phyloP scores from a whole-genome alignment of 2,888 invertebrate species.

The Polydrusus pterygomalis region DNA sequence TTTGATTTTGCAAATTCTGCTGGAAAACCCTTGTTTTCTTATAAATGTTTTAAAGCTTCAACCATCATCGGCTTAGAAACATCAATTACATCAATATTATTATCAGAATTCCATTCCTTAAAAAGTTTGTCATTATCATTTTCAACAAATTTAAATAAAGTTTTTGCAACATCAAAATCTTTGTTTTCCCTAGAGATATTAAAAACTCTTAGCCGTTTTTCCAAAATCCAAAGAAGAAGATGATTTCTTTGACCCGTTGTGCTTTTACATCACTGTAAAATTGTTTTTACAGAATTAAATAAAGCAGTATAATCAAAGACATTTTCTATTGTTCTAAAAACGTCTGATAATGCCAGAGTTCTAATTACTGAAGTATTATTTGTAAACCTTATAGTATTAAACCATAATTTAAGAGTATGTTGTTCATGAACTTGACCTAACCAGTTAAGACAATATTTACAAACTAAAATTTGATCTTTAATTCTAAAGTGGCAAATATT shows the following conservation, averaged over 20 bases:
- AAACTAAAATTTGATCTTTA: slow-evolving; percentile 75
- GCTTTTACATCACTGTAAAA: slow-evolving; percentile 74
- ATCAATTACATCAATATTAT: slow-evolving; percentile 73
- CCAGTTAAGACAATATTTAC: slow-evolving; percentile 77
- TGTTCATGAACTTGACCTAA: slow-evolving; percentile 74
- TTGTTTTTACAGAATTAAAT: slow-evolving; percentile 75
- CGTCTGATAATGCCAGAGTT: slow-evolving; percentile 71
- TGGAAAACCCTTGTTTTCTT: slow-evolving; percentile 75
- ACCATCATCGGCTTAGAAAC: slow-evolving; percentile 78
- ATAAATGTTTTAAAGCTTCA: slow-evolving; percentile 74
- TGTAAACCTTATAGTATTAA: slow-evolving; percentile 74
- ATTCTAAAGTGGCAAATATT: slow-evolving; percentile 71
- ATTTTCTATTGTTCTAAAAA: slow-evolving; percentile 74
- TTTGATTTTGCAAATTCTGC: slow-evolving; percentile 75
- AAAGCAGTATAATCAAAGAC: slow-evolving; percentile 74
- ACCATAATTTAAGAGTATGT: slow-evolving; percentile 74
- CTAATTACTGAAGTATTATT: slow-evolving; percentile 61
- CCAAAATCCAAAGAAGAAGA: slow-evolving; percentile 78
- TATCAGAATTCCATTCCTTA: slow-evolving; percentile 75
- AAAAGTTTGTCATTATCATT: slow-evolving; percentile 71
- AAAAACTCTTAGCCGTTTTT: slow-evolving; percentile 75
- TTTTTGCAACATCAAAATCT: slow-evolving; percentile 75
- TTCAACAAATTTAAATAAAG: slow-evolving; percentile 75
- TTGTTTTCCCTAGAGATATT: slow-evolving; percentile 64
- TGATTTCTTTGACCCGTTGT: slow-evolving; percentile 73